A percentile compares a stretch with the other conserved stretches of the same genome.
These are phyloP conservation scores for Riparia riparia DNA, from an alignment of 2,113 vertebrate genomes.

Conservation along the genomic window DNA sequence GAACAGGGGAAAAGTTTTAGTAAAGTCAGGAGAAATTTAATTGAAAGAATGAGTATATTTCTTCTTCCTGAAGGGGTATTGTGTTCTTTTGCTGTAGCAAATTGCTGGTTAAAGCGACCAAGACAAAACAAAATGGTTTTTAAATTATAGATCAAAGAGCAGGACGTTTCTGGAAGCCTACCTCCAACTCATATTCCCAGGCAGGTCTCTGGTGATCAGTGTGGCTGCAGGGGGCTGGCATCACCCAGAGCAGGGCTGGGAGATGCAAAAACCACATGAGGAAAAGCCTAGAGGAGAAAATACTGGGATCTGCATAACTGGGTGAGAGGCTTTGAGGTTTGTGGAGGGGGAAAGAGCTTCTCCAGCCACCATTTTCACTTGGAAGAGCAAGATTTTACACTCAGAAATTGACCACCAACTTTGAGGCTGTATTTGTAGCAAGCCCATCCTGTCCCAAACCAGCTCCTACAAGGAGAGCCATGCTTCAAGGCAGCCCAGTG, in stretches of 20 bases:
- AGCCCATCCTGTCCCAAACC: background rate
- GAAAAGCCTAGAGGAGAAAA: background rate
- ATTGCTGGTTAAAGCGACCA: background rate
- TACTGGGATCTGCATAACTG: background rate
- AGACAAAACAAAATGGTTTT: slow-evolving; percentile 40
- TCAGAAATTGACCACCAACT: background rate
- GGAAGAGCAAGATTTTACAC: background rate
- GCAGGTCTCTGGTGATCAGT: background rate
- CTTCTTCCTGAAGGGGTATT: slow-evolving; percentile 28
- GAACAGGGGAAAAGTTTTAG: slow-evolving; percentile 12
- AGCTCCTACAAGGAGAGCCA: background rate
- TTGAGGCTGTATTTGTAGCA: background rate
- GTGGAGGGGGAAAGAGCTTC: background rate
- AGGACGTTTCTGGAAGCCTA: background rate
- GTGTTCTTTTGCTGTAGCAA: slow-evolving; percentile 4
- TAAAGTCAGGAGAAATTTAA: slow-evolving; percentile 55
- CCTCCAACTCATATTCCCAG: background rate
- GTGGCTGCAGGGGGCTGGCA: background rate
- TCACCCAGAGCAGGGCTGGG: background rate
- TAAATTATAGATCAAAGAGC: slow-evolving; percentile 24
- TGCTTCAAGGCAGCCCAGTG: background rate
- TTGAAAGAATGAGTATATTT: slow-evolving; percentile 24
- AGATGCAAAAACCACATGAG: fast-evolving
- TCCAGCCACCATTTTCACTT: background rate
- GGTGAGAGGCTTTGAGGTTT: background rate